These are phyloP conservation scores for western clawed frog (Xenopus tropicalis) DNA, from an alignment of 2,113 vertebrate species.

Conservation along the genomic window UCB_Xtro_10.0 CM004445.2:98495001-98495500, in stretches of 20 bases:
- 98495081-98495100: no score
- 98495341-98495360: slow-evolving; percentile 50
- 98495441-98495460: slow-evolving; percentile 44
- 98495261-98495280: slow-evolving; percentile 46
- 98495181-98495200: neutral
- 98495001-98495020: no score
- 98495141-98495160: no score
- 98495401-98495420: slow-evolving; percentile 45
- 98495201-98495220: neutral
- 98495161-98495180: neutral
- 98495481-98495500: slow-evolving; percentile 30
- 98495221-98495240: neutral
- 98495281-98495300: slow-evolving; percentile 47
- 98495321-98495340: slow-evolving; percentile 53
- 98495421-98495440: slow-evolving; percentile 43
- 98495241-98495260: slow-evolving; percentile 29
- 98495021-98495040: no score
- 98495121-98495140: no score
- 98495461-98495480: slow-evolving; percentile 42
- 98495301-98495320: slow-evolving; percentile 47
- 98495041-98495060: no score
- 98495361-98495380: slow-evolving; percentile 47
- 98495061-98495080: no score
- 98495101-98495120: no score
- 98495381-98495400: slow-evolving; percentile 47